These are phyloP conservation scores for Desmophyllum pertusum DNA, from an alignment of 92 coral and sea anemone genomes.

Conservation along the genomic window DNA sequence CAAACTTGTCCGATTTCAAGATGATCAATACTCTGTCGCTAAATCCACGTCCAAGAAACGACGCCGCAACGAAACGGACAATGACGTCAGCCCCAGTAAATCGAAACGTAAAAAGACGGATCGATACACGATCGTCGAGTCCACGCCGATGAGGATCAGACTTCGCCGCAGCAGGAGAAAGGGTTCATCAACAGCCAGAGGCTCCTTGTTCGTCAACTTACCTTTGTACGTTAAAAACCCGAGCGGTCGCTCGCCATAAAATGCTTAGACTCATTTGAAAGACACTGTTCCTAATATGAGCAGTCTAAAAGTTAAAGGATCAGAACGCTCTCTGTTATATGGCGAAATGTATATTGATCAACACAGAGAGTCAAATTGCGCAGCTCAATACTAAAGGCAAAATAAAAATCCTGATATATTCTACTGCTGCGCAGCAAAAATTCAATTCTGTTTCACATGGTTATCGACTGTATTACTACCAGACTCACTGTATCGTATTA, in stretches of 20 bases:
- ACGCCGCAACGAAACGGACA: constrained; percentile 21
- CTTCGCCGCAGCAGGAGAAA: constrained; percentile 51
- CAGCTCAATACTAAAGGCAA: too few relatives aligned
- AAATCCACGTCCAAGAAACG: constrained; percentile 43
- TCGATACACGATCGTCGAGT: constrained; percentile 49
- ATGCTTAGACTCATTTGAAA: background rate
- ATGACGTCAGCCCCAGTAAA: constrained; percentile 8
- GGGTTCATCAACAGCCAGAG: background rate
- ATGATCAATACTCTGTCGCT: constrained; percentile 45
- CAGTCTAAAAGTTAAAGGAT: background rate
- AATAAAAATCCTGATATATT: too few relatives aligned
- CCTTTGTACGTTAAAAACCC: background rate
- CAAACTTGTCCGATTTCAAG: constrained; percentile 41
- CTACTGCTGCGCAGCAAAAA: too few relatives aligned
- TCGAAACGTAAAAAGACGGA: constrained; percentile 46
- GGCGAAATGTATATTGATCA: background rate
- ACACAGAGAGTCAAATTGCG: background rate
- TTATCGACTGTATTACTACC: too few relatives aligned
- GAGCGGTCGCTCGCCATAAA: constrained; percentile 31
- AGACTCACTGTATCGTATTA: too few relatives aligned
- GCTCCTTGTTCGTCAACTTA: constrained; percentile 1
- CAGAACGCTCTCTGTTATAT: background rate
- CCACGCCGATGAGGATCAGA: constrained; percentile 53
- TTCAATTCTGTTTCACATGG: too few relatives aligned
- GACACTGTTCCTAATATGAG: background rate